A percentile compares a stretch with the other conserved stretches of the same genome.
phyloP scores from a whole-genome alignment of 2,113 vertebrate genomes.

The Rutilus rutilus region DNA sequence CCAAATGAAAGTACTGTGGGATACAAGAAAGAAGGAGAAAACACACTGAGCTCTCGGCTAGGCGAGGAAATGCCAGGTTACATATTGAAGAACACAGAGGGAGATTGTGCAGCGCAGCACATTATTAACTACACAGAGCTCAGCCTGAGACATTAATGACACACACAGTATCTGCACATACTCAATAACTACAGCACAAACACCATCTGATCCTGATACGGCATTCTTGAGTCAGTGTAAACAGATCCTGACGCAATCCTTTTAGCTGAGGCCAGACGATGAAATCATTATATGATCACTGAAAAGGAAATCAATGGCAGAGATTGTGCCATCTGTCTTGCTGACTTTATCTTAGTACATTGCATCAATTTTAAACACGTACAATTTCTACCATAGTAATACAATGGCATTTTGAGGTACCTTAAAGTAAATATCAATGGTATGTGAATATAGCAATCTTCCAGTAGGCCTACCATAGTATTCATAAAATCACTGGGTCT shows the following conservation, averaged over 20 bases:
- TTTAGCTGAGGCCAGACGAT: conserved; percentile 11
- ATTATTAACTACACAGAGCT: conserved; percentile 28
- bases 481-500: too few relatives aligned
- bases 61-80: conserved; percentile 34
- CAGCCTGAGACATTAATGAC: conserved; percentile 33
- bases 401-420: too few relatives aligned
- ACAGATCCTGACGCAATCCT: conserved; percentile 20
- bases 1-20: conserved; percentile 54
- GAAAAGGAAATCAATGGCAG: conserved; percentile 23
- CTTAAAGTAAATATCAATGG: too few relatives aligned
- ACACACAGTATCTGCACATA: conserved; percentile 53
- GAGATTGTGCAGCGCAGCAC: conserved; percentile 37
- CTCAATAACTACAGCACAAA: conserved; percentile 13
- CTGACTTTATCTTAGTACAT: not conserved
- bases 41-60: conserved; percentile 25
- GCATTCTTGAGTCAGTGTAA: not conserved
- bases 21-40: conserved; percentile 42
- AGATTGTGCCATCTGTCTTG: not conserved
- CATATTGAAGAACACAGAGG: conserved; percentile 28
- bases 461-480: too few relatives aligned
- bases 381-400: too few relatives aligned
- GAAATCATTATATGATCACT: conserved; percentile 12
- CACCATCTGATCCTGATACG: conserved; percentile 34
- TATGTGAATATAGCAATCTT: too few relatives aligned
- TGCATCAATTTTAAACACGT: not conserved